phyloP scores from a whole-genome alignment of 2,888 invertebrate species.

The Lagria hirta region DNA sequence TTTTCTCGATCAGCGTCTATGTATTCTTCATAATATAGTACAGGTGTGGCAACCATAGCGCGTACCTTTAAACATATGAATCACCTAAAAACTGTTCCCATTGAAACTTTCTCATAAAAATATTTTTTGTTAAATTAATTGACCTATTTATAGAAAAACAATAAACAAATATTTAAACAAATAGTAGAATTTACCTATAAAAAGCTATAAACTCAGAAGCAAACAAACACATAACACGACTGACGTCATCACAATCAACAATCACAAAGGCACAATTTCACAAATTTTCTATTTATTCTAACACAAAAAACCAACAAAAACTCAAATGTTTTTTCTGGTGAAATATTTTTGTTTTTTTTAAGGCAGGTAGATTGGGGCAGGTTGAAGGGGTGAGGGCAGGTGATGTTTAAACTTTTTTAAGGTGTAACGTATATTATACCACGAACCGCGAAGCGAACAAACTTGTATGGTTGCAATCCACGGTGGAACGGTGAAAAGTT shows the following conservation, averaged over 20 bases:
- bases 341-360: not conserved
- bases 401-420: no score
- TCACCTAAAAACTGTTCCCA: conserved; percentile 20
- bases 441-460: conserved; percentile 31
- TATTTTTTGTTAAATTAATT: no score
- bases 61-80: conserved; percentile 29
- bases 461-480: conserved; percentile 28
- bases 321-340: not conserved
- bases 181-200: conserved; percentile 14
- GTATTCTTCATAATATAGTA: conserved; percentile 14
- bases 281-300: conserved; percentile 9
- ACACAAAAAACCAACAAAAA: conserved; percentile 6
- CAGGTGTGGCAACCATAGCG: conserved; percentile 26
- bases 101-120: no score
- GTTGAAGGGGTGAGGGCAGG: conserved; percentile 16
- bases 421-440: conserved; percentile 20
- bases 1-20: conserved; percentile 4
- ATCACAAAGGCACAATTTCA: conserved; percentile 11
- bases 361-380: not conserved
- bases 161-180: not conserved
- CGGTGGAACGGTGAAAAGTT: conserved; percentile 25
- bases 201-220: conserved; percentile 20
- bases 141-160: no score
- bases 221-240: conserved; percentile 14
- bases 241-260: conserved; percentile 26